Base-by-base conservation (phyloP, 2,113 vertebrate species). In the Platysteira castanea region DNA sequence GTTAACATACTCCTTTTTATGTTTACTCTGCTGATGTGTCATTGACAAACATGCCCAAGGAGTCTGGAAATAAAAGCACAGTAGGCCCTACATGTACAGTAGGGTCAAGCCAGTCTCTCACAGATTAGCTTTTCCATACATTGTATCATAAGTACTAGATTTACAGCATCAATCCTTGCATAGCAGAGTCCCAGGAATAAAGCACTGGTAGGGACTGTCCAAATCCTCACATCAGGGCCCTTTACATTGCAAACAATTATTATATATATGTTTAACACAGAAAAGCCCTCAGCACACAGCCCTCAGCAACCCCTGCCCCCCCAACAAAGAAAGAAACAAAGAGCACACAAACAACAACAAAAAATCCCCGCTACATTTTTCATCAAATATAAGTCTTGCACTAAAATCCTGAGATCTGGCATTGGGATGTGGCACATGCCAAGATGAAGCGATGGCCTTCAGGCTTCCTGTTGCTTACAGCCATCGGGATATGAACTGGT, bases 371-470 rank as follows among this genome's bases (percentile, higher is more conserved):
- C 13, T 21, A 26, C 4, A 17, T 27, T 81, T 70, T 63, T 49
- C 35, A 52, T 67, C 9, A 70, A 57, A 56, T 2, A 0, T 7
- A 79, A 44, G 7, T 18, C 20, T 68, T 90, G 31, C 49, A 64
- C 59, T 88, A 83, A 74, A 79, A 88, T 42, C 24, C 4, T 3
- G 16, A 57, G 21, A 41, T 39, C 15, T 67, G 52, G 13, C 4
- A 2, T 27, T 2, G 6, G 20, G n/a, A 44, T 1, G 1, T 49
- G 42, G 35, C 35, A 49, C 28, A 22, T 37, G 64, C n/a, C 1
- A 2, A n/a, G 4, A 35, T 1, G 1, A 64, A 79, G 13, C 1
- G 1, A 17, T 0, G 0, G 31, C 22, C 7, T 63, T 56, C 35
- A 61, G 56, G 24, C 16, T 49, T 77, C 6, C 13, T 15, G 10